A percentile compares a stretch with the other conserved stretches of the same genome.
These are phyloP conservation scores for Syrmaticus mikado DNA, from an alignment of 2,113 vertebrate species.

Conservation along the genomic window DNA sequence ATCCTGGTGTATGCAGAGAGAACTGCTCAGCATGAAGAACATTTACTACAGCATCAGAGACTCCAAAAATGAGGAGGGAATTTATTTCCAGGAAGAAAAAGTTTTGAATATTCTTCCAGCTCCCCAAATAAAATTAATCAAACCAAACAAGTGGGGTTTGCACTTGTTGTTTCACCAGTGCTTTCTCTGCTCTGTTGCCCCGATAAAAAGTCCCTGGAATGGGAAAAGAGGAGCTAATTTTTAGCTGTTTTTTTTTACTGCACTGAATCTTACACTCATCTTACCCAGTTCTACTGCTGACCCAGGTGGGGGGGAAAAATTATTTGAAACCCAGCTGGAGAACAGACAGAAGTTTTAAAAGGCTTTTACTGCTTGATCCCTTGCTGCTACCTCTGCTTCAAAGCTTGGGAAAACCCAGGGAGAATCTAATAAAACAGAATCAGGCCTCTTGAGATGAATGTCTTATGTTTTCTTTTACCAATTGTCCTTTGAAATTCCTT, in stretches of 20 bases:
- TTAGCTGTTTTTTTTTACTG: background rate
- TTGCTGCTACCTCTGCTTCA: constrained; percentile 40
- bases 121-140: background rate
- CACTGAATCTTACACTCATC: background rate
- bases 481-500: constrained; percentile 42
- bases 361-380: constrained; percentile 51
- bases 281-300: background rate
- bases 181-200: background rate
- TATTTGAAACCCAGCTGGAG: constrained; percentile 39
- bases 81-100: background rate
- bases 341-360: constrained; percentile 28
- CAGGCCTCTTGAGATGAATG: constrained; percentile 1
- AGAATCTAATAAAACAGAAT: constrained; percentile 41
- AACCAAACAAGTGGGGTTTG: background rate
- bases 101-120: background rate
- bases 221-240: background rate
- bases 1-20: background rate
- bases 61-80: fast-evolving
- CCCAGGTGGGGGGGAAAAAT: constrained; percentile 17
- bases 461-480: constrained; percentile 25
- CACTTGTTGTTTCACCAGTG: background rate
- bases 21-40: background rate
- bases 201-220: background rate
- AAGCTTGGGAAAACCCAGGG: constrained; percentile 30
- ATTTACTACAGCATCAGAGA: background rate